phyloP scores from a whole-genome alignment of 2,888 invertebrate species.

The Listrodromus nycthemerus region DNA sequence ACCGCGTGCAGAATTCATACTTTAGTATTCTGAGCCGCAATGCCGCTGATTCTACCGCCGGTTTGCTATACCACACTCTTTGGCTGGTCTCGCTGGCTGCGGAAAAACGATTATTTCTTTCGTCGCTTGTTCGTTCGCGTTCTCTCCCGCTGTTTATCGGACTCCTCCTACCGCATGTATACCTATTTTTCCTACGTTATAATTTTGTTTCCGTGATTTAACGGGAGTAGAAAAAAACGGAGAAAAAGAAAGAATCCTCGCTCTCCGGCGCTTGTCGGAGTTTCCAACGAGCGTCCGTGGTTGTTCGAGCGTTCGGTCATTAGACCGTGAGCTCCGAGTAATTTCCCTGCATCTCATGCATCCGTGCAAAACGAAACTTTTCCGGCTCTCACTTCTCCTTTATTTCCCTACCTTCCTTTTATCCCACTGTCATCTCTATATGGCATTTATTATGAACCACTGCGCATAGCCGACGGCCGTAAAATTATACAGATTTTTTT shows the following conservation, averaged over 20 bases:
- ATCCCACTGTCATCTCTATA: conserved; percentile 46
- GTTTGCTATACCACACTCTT: conserved; percentile 42
- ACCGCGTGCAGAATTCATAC: conserved; percentile 65
- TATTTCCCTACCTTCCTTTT: conserved; percentile 15
- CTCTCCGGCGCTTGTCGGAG: conserved; percentile 6
- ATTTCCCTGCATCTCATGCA: conserved; percentile 56
- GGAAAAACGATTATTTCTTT: conserved; percentile 66
- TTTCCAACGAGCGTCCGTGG: conserved; percentile 25
- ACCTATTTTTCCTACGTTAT: conserved; percentile 55
- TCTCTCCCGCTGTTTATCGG: conserved; percentile 56
- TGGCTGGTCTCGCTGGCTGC: conserved; percentile 43
- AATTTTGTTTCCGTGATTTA: conserved; percentile 57
- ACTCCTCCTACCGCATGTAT: conserved; percentile 41
- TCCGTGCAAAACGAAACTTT: conserved; percentile 61
- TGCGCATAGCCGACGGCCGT: conserved; percentile 51
- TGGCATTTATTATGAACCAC: conserved; percentile 56
- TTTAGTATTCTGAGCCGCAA: conserved; percentile 62
- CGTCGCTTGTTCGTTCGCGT: conserved; percentile 51
- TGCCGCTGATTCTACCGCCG: conserved; percentile 51
- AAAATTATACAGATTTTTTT: conserved; percentile 45
- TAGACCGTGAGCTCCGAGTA: conserved; percentile 63
- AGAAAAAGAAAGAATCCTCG: conserved; percentile 23
- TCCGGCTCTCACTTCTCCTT: conserved; percentile 54
- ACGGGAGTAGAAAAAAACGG: background rate
- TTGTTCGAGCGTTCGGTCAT: conserved; percentile 63